These are phyloP conservation scores for Otocyon megalotis DNA, from an alignment of 2,113 vertebrate genomes.

Conservation along the genomic window DNA sequence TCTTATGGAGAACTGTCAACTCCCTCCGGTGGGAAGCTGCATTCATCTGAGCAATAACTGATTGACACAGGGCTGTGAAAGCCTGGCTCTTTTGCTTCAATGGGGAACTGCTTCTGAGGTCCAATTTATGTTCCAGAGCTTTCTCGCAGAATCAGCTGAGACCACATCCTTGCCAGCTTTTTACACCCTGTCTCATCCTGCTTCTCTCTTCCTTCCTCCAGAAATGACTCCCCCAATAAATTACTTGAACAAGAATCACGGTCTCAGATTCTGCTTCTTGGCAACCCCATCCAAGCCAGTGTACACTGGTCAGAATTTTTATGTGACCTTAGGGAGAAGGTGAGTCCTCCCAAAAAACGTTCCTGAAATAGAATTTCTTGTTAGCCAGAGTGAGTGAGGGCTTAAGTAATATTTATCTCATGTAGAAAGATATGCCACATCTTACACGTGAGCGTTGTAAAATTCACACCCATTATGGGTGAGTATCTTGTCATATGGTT, in stretches of 20 bases:
- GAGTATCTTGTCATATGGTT: neutral
- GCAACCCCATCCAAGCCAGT: neutral
- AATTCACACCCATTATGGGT: neutral
- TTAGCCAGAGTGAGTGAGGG: neutral
- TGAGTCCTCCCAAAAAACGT: neutral
- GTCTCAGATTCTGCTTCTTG: neutral
- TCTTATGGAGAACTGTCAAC: neutral
- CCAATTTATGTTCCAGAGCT: neutral
- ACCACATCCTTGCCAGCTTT: neutral
- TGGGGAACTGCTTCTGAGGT: neutral
- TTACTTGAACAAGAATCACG: neutral
- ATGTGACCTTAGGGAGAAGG: neutral
- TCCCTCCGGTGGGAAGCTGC: neutral
- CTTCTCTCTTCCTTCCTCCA: neutral
- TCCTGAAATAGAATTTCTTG: conserved; percentile 38
- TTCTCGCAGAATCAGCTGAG: neutral
- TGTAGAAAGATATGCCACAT: neutral
- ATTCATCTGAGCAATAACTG: neutral
- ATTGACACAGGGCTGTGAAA: neutral
- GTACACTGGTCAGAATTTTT: conserved; percentile 20
- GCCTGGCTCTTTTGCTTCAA: neutral
- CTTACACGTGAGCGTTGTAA: neutral
- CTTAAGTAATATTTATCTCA: neutral
- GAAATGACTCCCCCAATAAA: neutral
- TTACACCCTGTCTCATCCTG: neutral